Percentiles rank a stretch among this genome's conserved stretches.
Evolutionary conservation across 2,797 vertebrate species (phyloP).

Genomic region (Melanitta fusca): DNA sequence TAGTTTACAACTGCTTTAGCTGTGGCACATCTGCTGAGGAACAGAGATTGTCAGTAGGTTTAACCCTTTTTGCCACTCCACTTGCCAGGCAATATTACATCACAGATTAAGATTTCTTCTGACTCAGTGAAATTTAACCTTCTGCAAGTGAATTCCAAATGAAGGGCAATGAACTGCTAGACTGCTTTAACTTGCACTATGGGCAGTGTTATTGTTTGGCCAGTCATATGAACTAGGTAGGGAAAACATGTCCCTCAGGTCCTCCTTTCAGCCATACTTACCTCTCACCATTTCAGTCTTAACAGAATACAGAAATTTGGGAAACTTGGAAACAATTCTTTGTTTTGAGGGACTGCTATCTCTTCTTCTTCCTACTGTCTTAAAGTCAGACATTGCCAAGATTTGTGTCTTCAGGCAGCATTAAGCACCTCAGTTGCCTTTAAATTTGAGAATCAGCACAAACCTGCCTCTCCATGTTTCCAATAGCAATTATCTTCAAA

Average conservation of each 20-base stretch:
- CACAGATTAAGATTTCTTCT: neutral
- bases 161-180: neutral
- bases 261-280: neutral
- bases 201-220: neutral
- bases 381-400: neutral
- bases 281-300: neutral
- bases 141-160: neutral
- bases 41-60: neutral
- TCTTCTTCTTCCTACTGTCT: neutral
- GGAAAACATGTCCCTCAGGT: neutral
- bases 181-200: neutral
- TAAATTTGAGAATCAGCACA: neutral
- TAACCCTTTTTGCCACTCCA: neutral
- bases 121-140: neutral
- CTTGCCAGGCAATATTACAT: neutral
- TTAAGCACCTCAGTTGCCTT: neutral
- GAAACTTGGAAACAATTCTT: neutral
- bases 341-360: neutral
- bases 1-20: neutral
- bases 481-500: neutral
- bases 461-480: neutral
- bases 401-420: neutral
- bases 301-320: neutral
- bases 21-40: neutral
- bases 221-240: neutral